These are phyloP conservation scores for Mobula birostris DNA, from an alignment of 2,113 vertebrate species.

Conservation along the genomic window DNA sequence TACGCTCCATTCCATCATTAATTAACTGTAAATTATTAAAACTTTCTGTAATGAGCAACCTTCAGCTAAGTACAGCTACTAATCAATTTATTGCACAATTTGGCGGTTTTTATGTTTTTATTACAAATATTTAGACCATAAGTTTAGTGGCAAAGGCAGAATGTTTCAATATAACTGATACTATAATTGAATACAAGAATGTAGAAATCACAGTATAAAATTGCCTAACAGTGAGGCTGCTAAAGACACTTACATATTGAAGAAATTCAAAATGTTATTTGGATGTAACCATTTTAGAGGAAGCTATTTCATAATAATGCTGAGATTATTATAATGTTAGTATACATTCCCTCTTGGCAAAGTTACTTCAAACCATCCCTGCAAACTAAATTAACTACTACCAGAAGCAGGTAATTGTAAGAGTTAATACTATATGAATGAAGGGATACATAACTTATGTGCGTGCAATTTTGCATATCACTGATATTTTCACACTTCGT, in stretches of 20 bases:
- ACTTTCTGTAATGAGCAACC: too few relatives aligned
- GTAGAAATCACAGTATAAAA: neutral
- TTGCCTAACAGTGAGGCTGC: neutral
- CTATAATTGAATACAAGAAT: neutral
- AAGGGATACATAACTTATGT: constrained; percentile 41
- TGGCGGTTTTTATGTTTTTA: neutral
- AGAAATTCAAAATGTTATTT: neutral
- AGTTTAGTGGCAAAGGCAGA: neutral
- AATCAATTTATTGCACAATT: neutral
- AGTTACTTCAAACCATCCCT: neutral
- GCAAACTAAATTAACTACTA: neutral
- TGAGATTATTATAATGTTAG: neutral
- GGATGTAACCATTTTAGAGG: neutral
- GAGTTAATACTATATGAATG: constrained; percentile 10
- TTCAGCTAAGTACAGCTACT: neutral
- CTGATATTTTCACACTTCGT: constrained; percentile 42
- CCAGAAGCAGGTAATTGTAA: neutral
- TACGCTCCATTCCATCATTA: too few relatives aligned
- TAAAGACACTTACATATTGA: neutral
- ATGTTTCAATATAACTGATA: neutral
- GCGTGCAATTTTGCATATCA: constrained; percentile 57
- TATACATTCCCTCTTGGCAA: neutral
- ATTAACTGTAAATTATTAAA: too few relatives aligned
- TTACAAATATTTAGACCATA: neutral
- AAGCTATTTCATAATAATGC: neutral